These are phyloP conservation scores for Castor canadensis DNA, from an alignment of 2,113 vertebrate species.

Conservation along the genomic window DNA sequence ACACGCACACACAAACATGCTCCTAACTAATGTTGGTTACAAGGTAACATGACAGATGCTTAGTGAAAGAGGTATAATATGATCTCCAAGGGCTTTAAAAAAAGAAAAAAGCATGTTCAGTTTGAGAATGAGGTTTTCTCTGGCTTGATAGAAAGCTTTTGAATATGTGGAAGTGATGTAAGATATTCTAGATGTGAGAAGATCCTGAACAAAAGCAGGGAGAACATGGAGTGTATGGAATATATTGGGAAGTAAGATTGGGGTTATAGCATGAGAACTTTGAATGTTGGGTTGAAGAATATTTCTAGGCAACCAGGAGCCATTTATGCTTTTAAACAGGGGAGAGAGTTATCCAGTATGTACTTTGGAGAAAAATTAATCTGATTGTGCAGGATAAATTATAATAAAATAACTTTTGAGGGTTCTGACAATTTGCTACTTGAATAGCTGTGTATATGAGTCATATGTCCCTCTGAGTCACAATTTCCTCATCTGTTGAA, in stretches of 20 bases:
- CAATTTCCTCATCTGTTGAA: not conserved
- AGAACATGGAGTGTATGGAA: not conserved
- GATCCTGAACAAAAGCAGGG: not conserved
- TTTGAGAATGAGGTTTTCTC: slow-evolving; percentile 19
- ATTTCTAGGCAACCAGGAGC: not conserved
- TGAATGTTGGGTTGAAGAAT: not conserved
- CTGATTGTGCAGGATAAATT: not conserved
- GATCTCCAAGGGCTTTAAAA: not conserved
- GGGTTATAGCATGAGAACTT: not conserved
- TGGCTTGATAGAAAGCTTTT: not conserved
- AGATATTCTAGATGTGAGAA: not conserved
- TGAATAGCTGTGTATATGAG: not conserved
- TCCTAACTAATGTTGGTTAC: not conserved
- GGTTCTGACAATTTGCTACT: not conserved
- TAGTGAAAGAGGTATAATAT: not conserved
- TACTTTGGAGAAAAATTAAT: not conserved
- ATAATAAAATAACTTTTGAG: not conserved
- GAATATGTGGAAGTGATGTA: not conserved
- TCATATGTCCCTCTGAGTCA: not conserved
- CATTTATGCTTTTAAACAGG: not conserved
- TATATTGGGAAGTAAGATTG: not conserved
- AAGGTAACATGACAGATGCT: not conserved
- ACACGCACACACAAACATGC: not conserved
- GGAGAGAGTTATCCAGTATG: not conserved
- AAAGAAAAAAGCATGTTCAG: not conserved